Evolutionary conservation across 2,888 invertebrate species (phyloP), one percentile per base, ranked within the genome.

Genomic region (Eudemis profundana): DNA sequence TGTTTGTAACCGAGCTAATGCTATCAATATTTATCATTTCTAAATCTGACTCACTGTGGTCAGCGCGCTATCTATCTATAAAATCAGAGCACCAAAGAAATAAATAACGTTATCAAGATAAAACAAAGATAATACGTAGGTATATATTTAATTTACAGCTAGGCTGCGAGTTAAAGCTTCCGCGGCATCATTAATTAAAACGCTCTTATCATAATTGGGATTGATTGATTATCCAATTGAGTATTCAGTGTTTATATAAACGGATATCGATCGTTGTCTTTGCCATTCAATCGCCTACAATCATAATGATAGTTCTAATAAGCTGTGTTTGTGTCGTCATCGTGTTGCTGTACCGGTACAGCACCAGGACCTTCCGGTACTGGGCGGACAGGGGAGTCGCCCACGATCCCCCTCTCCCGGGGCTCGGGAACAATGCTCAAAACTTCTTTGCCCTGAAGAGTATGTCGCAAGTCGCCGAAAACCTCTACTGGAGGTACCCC

Each of bases 341-440:
- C 3, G 15, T 46, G 12, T 19, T 46, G 46, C 46, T 67, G 36
- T 67, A 67, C 14, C 59, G 44, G 38, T 67, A 59, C 40, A 44
- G 46, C 46, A 67, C 56, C 7, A 59, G 53, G 46, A 62, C 57
- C 10, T 57, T 56, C 53, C 21, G 27, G 15, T 67, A 67, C 56
- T 67, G 67, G 67, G 29, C 38, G 27, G 29, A 40, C 15, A 42
- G 62, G 19, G 57, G 57, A 5, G 67, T 67, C 4, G 40, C 46
- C n/a, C 53, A 67, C 50, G 59, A 67, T 2, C 15, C 40, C 7
- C 67, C 67, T 8, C 36, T 67, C 4, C 67, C 67, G 12, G 36
- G 57, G 4, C 63, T 67, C 10, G 67, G 67, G 1, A 67, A 57
- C 38, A 59, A 53, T 38, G 47, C 40, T 1, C n/a, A 14, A 2